phyloP scores from a whole-genome alignment of 2,797 vertebrate genomes.

The Sebastes trivittatus region DNA sequence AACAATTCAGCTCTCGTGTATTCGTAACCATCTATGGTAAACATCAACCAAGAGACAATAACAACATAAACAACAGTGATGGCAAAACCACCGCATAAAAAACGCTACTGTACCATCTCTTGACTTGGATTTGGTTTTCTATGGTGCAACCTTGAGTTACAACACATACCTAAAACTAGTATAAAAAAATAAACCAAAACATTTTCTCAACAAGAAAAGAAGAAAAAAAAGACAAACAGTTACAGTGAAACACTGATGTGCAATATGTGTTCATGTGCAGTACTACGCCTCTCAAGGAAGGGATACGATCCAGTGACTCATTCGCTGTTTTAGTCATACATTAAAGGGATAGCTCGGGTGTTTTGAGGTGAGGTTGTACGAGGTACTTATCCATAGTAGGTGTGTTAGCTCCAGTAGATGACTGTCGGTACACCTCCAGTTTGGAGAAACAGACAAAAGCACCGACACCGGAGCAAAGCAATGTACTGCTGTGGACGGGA shows the following conservation, averaged over 20 bases:
- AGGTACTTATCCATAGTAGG: too few relatives aligned
- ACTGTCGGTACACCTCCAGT: too few relatives aligned
- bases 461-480: too few relatives aligned
- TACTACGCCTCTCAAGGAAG: not conserved
- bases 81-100: not conserved
- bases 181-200: not conserved
- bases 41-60: conserved; percentile 28
- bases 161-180: not conserved
- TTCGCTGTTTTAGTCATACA: not conserved
- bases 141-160: not conserved
- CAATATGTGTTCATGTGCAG: not conserved
- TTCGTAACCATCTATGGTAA: conserved; percentile 43
- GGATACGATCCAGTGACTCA: not conserved
- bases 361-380: too few relatives aligned
- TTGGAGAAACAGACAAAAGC: too few relatives aligned
- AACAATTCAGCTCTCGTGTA: conserved; percentile 42
- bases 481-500: too few relatives aligned
- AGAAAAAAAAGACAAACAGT: not conserved
- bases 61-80: not conserved
- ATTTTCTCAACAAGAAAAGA: not conserved
- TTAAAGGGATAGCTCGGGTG: too few relatives aligned
- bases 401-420: too few relatives aligned
- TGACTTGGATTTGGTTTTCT: not conserved
- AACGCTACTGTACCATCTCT: not conserved
- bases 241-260: not conserved